These are phyloP conservation scores for Catagonus wagneri DNA, from an alignment of 2,113 vertebrate genomes.

Conservation along the genomic window DNA sequence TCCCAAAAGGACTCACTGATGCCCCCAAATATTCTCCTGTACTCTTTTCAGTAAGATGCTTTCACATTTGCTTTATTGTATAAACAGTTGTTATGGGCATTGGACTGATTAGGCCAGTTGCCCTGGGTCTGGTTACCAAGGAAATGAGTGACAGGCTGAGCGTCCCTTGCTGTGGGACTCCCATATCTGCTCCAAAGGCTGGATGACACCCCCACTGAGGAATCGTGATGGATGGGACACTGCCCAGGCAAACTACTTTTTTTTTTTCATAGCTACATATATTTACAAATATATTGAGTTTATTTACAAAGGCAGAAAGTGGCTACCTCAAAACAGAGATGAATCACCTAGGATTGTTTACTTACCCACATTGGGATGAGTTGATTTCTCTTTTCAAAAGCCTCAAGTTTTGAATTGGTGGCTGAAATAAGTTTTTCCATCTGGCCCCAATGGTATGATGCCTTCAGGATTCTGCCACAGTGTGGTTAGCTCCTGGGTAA, in stretches of 20 bases:
- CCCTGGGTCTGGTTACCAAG: neutral
- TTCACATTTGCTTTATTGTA: neutral
- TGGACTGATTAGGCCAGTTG: neutral
- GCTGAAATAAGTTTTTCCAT: neutral
- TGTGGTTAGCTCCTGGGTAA: conserved; percentile 13
- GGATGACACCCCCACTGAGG: neutral
- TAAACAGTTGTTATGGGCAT: neutral
- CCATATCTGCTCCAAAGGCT: neutral
- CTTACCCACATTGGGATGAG: neutral
- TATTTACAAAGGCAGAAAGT: conserved; percentile 7
- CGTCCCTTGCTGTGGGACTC: neutral
- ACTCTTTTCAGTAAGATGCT: neutral
- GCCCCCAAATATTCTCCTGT: neutral
- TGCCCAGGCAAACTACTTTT: neutral
- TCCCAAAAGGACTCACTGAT: conserved; percentile 1
- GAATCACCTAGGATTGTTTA: neutral
- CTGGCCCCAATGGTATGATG: neutral
- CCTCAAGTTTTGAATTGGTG: neutral
- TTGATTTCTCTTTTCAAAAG: conserved; percentile 22
- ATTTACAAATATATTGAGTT: conserved; percentile 38
- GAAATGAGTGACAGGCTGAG: neutral
- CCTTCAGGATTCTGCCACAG: neutral
- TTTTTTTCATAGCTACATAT: conserved; percentile 1
- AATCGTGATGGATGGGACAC: neutral
- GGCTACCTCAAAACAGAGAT: neutral